These are phyloP conservation scores for Epinotia bilunana DNA, from an alignment of 2,888 invertebrate species.

Conservation along the genomic window DNA sequence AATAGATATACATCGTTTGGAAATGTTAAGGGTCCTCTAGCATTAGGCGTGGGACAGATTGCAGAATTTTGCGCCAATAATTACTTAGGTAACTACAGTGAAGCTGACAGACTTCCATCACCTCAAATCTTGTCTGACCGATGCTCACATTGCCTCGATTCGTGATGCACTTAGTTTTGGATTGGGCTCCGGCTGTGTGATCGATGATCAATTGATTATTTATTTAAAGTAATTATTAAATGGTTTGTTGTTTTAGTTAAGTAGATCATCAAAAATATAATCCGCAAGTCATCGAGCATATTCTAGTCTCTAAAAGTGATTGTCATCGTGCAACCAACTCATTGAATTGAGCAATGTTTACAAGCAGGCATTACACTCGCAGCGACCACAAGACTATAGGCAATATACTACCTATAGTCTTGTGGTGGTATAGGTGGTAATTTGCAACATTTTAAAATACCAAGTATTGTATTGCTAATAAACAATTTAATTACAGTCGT, in stretches of 20 bases:
- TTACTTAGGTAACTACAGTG: too few species aligned
- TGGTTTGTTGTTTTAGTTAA: not conserved
- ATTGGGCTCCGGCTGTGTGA: not conserved
- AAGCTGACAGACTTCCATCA: too few species aligned
- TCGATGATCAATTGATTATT: not conserved
- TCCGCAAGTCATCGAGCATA: too few species aligned
- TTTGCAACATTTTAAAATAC: not conserved
- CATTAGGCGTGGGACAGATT: too few species aligned
- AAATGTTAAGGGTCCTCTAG: too few species aligned
- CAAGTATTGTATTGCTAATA: constrained; percentile 9
- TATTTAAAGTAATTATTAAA: not conserved
- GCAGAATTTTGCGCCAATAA: too few species aligned
- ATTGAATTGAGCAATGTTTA: constrained; percentile 29
- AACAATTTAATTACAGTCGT: constrained; percentile 4
- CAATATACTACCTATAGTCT: too few species aligned
- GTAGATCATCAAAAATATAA: not conserved
- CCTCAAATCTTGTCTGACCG: too few species aligned
- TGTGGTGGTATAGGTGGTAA: too few species aligned
- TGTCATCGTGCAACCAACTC: not conserved
- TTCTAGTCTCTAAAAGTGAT: not conserved
- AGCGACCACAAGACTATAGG: not conserved
- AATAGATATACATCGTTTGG: too few species aligned
- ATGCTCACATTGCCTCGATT: too few species aligned
- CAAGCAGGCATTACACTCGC: not conserved
- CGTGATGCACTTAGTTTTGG: not conserved